Conservation (phyloP, 2,797 vertebrate genomes). For the Prunella strophiata region DNA sequence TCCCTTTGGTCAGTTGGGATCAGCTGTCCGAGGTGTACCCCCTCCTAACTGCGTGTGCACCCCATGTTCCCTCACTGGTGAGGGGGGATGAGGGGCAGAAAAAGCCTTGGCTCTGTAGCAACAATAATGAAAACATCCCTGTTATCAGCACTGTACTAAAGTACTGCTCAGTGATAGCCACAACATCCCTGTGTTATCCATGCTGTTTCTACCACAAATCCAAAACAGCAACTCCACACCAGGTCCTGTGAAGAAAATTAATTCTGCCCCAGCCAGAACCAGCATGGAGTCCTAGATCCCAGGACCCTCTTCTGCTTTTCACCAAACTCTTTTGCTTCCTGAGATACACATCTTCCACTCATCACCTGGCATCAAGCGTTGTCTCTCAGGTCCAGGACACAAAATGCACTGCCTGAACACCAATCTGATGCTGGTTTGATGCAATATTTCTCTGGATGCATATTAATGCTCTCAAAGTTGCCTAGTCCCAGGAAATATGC, state of each 20-base stretch:
- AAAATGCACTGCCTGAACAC: not conserved
- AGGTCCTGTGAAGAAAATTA: not conserved
- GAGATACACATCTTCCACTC: not conserved
- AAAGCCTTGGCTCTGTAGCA: not conserved
- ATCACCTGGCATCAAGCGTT: not conserved
- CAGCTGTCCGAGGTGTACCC: accelerated
- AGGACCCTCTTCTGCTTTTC: not conserved
- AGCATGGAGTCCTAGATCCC: accelerated
- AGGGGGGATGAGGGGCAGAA: not conserved
- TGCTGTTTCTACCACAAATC: not conserved
- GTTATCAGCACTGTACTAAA: not conserved
- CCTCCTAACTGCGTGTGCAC: not conserved
- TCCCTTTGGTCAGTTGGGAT: not conserved
- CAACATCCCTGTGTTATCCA: not conserved
- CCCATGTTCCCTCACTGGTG: accelerated
- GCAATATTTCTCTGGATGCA: not conserved
- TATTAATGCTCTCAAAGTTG: not conserved
- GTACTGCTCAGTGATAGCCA: accelerated
- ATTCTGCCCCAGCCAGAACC: not conserved
- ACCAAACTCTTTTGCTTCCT: not conserved
- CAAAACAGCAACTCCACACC: not conserved
- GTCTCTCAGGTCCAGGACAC: not conserved
- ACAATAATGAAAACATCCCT: not conserved
- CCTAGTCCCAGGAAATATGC: not conserved
- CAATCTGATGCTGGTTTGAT: not conserved